A percentile compares a stretch with the other conserved stretches of the same genome.
These are phyloP conservation scores for Parthenolecanium corni DNA, from an alignment of 2,888 invertebrate species.

Conservation along the genomic window DNA sequence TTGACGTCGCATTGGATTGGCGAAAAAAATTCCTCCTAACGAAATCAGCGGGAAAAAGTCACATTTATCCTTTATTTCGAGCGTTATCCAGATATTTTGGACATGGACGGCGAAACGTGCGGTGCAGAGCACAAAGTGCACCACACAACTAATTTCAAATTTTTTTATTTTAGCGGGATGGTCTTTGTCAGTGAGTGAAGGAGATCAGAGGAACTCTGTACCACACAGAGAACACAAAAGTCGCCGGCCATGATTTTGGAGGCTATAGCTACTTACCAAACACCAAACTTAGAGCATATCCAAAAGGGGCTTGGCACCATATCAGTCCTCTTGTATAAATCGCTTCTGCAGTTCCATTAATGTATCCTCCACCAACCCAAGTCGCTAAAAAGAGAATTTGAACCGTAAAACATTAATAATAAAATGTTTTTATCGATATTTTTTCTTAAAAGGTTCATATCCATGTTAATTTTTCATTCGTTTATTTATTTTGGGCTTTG, in stretches of 20 bases:
- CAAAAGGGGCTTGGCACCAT: constrained; percentile 99
- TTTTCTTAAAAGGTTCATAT: too few relatives aligned
- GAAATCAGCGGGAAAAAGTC: too few relatives aligned
- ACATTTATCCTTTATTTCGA: not conserved
- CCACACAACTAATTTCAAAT: not conserved
- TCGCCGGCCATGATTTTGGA: not conserved
- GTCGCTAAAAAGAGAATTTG: constrained; percentile 57
- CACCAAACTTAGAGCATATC: constrained; percentile 88
- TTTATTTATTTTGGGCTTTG: too few relatives aligned
- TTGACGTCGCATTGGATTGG: constrained; percentile 92
- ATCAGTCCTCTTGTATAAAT: constrained; percentile 85
- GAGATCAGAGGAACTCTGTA: too few relatives aligned
- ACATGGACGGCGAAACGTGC: not conserved
- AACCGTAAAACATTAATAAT: not conserved
- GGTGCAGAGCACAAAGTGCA: not conserved
- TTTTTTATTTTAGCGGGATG: not conserved
- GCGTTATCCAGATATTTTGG: too few relatives aligned
- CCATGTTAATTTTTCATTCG: too few relatives aligned
- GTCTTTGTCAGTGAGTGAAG: not conserved
- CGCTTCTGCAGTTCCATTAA: constrained; percentile 96
- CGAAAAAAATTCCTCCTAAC: constrained; percentile 97
- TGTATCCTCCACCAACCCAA: constrained; percentile 99
- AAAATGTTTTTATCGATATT: not conserved
- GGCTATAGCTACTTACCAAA: constrained; percentile 69
- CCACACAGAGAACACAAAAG: too few relatives aligned